Evolutionary conservation across 2,888 invertebrate species (phyloP), one percentile per base, ranked within the genome.

Genomic region (Scaptodrosophila latifasciaeformis): DNA sequence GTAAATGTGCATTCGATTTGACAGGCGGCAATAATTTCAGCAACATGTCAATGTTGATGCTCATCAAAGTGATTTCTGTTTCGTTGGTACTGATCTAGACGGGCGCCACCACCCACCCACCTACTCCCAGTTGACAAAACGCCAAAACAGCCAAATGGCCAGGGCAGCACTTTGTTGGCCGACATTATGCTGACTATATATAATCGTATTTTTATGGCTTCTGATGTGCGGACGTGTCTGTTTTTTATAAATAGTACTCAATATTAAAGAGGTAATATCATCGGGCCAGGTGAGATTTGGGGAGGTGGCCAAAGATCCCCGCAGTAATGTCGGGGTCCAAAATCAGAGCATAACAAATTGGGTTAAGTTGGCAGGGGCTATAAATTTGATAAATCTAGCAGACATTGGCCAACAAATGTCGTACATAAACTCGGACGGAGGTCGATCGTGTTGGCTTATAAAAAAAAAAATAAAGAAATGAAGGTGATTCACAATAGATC

Each of bases 21-120:
- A 72, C 77, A 70, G 67, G 54, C 65, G 67, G 65, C 77, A 76
- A 74, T 74, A 76, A 79, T 76, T 72, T 74, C 70, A 76, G 50
- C 70, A 61, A 79, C 65, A 67, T 74, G 74, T 74, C 74, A 74
- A 66, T 79, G 66, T 59, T 50, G 70, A 76, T 78, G 72, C 70
- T 69, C 79, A 76, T 72, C 72, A 76, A 76, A 76, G 72, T 64
- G 77, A 68, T 66, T 78, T 61, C 51, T 61, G 57, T 48, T 58
- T 10, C 18, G 15, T 15, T 12, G 27, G 27, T 27, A 9, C 27
- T 5, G 27, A 6, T 5, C 9, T 27, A 5, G 5, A 27, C 9
- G 27, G 9, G 27, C 27, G 9, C n/a, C 31, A 40, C n/a, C 21
- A 21, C 5, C 40, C 13, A 40, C 40, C 4, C 40, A 40, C 40